Conservation (phyloP, 2,888 invertebrate genomes). For the Poecilus cupreus region DNA sequence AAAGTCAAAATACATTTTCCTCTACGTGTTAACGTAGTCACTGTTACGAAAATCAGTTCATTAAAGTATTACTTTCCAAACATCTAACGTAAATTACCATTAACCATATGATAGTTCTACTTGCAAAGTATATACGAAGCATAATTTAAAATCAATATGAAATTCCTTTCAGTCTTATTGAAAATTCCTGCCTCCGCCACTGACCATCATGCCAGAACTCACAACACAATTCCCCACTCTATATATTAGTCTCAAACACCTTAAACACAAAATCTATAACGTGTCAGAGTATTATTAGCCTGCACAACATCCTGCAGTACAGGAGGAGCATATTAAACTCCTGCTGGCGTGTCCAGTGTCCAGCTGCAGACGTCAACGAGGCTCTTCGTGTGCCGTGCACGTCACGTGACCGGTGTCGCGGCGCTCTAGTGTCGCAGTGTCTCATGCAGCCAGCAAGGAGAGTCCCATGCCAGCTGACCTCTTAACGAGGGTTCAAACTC, state of each 20-base stretch:
- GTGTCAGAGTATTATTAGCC: neutral
- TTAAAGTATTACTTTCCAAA: too few species aligned
- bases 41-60: too few species aligned
- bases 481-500: slow-evolving; percentile 59
- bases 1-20: too few species aligned
- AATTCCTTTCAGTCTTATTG: neutral
- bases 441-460: neutral
- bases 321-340: neutral
- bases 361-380: neutral
- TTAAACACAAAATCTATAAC: neutral
- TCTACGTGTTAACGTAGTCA: too few species aligned
- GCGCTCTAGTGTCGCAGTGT: neutral
- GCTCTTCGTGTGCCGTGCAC: neutral
- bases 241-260: neutral
- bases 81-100: too few species aligned
- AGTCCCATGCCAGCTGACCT: slow-evolving; percentile 44
- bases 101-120: too few species aligned
- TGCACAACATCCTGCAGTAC: neutral
- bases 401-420: neutral
- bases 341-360: too few species aligned
- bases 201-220: neutral
- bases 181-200: neutral
- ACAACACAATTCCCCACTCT: neutral
- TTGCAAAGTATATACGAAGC: too few species aligned
- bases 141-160: too few species aligned